Percentiles rank a stretch among this genome's conserved stretches.
Evolutionary conservation across 2,888 invertebrate genomes (phyloP).

Genomic region (Cordilura impudica): DNA sequence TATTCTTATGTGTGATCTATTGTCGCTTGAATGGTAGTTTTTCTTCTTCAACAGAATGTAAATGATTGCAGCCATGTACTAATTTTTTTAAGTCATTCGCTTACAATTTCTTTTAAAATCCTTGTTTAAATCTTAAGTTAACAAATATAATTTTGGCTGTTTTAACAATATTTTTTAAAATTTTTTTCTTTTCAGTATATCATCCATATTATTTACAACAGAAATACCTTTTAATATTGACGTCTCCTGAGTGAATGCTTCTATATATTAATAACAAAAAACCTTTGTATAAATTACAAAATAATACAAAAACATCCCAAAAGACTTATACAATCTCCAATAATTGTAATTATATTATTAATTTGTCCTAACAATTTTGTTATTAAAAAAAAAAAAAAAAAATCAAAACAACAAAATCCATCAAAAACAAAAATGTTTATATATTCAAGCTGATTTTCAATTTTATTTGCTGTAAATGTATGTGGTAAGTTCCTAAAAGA

Average conservation of each 20-base stretch:
- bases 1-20: neutral
- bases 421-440: constrained; percentile 55
- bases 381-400: constrained; percentile 19
- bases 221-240: constrained; percentile 44
- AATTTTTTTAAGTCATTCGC: too few species aligned
- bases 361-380: constrained; percentile 32
- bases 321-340: constrained; percentile 38
- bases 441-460: constrained; percentile 63
- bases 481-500: constrained; percentile 54
- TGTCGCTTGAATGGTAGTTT: neutral
- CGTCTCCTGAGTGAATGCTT: constrained; percentile 60
- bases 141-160: neutral
- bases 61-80: too few species aligned
- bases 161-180: neutral
- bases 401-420: neutral
- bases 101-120: neutral
- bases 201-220: constrained; percentile 18
- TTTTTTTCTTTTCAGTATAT: constrained; percentile 44
- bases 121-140: neutral
- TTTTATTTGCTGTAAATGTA: constrained; percentile 61
- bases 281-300: constrained; percentile 9
- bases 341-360: constrained; percentile 36
- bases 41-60: neutral
- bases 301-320: constrained; percentile 9
- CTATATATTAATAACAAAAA: neutral